Base-by-base conservation (phyloP, 2,797 vertebrate genomes). In the Lepus townsendii region DNA sequence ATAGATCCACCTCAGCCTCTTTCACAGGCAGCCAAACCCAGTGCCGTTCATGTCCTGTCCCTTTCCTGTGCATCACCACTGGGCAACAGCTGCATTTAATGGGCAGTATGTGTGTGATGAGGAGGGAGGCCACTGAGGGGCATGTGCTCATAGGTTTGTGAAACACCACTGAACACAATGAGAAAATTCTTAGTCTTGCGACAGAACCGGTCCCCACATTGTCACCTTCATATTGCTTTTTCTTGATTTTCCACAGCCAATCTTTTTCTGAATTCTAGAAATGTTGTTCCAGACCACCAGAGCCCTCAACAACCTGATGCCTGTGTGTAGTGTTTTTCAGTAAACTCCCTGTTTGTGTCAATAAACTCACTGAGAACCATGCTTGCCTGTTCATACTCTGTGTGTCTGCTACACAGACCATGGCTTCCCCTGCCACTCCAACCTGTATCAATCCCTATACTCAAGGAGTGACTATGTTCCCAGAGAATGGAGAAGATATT, bases 301-400 rank as follows among this genome's bases (percentile, higher is more conserved):
- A 42, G 12, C 65, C 69, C 83, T 78, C 32, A 0, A 77, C 47
- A 92, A 65, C 50, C 47, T 54, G 35, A 88, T 35, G 83, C 83
- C 54, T 69, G 68, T 92, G 42, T 63, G 75, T 88, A 94, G 32
- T 72, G 68, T 92, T 96, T 91, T 90, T 38, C 91, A 79, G 60
- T 77, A 80, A 95, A 89, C 19, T 87, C 60, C 88, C 38, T 47
- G 68, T 89, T 95, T 14, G 1, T 47, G 73, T 96, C 77, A 97
- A 96, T 96, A 97, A 97, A 97, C 68, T n/a, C 88, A 88, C 86
- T 93, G 38, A 80, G 90, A 79, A 77, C 52, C 2, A 38, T 24
- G 63, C 35, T 93, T 84, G 47, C 73, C 72, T 90, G n/a, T 83
- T 27, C 47, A 57, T 27, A 66, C 35, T 47, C 7, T 2, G 1